These are phyloP conservation scores for Eulemur coronatus DNA, from an alignment of 2,797 vertebrate species.

Conservation along the genomic window DNA sequence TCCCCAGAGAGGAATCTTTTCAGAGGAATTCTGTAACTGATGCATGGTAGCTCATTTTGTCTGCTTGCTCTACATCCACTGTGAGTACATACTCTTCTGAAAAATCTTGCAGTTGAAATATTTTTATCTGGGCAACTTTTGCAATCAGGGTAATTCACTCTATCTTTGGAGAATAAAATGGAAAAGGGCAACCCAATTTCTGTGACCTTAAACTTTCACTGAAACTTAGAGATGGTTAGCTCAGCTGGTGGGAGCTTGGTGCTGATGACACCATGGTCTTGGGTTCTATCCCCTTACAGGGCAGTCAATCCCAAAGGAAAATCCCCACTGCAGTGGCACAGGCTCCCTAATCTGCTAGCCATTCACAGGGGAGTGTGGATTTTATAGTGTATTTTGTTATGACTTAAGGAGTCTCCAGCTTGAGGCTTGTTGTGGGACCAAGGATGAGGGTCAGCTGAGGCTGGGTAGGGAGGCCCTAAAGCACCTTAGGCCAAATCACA, in stretches of 20 bases:
- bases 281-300: background rate
- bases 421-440: background rate
- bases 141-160: conserved; percentile 42
- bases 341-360: background rate
- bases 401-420: background rate
- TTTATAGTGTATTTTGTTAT: background rate
- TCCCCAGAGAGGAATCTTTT: conserved; percentile 51
- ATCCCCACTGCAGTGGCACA: background rate
- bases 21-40: conserved; percentile 46
- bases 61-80: conserved; percentile 44
- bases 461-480: background rate
- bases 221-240: background rate
- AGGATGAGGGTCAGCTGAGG: background rate
- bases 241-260: background rate
- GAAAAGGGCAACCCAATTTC: conserved; percentile 52
- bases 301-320: background rate
- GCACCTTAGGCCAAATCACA: background rate
- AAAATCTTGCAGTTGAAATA: conserved; percentile 64
- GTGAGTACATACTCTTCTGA: conserved; percentile 57
- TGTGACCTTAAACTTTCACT: conserved; percentile 59
- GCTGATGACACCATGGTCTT: background rate
- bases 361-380: background rate
- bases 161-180: conserved; percentile 41
- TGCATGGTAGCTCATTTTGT: background rate
- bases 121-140: conserved; percentile 62